Evolutionary conservation across 30 jellyfish, hydroid and myxozoan genomes (phyloP), one percentile per base, ranked within the genome.

Genomic region (Hydractinia symbiolongicarpus): DNA sequence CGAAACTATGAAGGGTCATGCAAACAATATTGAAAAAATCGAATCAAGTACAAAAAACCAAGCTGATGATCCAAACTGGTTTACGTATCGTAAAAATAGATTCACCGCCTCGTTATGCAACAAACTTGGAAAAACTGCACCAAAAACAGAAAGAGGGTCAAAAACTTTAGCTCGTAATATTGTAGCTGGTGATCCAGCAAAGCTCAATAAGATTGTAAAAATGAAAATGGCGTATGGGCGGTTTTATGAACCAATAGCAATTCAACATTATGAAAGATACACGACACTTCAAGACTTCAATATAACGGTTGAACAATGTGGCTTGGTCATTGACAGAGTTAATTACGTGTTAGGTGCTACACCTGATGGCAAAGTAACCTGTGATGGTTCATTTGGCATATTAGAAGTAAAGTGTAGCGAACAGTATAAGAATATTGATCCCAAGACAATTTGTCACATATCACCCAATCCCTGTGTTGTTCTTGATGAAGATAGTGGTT

Each of bases 171-270:
- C 79, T 7, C 79, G 67, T 4, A 71, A 71, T 50, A 71, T 71
- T 20, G 9, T 20, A 64, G 16, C 9, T 50, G 61, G 61, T 71
- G 13, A 30, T 1, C 40, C 40, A 50, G 54, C 40, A 20, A 50
- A 8, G 66, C 7, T 64, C 7, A 71, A 71, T 15, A 71, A 71
- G 30, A 71, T 71, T 9, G 80, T 71, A 11, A 71, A 71, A 71
- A 6, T 71, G 56, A 71, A 71, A 50, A 71, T 71, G 80, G 80
- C 56, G 17, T 71, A 71, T 15, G 80, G 80, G 80, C 8, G n/a
- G 9, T 71, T 9, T 71, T 71, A 71, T 53, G 80, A 71, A 71
- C 80, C 80, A 50, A 71, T 71, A 71, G 80, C 80, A 8, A 71
- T 71, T 20, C 56, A 50, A 20, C 80, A 71, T 20, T 71, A 71